Evolutionary conservation across 2,113 vertebrate genomes (phyloP).

Genomic region (Archilochus colubris): DNA sequence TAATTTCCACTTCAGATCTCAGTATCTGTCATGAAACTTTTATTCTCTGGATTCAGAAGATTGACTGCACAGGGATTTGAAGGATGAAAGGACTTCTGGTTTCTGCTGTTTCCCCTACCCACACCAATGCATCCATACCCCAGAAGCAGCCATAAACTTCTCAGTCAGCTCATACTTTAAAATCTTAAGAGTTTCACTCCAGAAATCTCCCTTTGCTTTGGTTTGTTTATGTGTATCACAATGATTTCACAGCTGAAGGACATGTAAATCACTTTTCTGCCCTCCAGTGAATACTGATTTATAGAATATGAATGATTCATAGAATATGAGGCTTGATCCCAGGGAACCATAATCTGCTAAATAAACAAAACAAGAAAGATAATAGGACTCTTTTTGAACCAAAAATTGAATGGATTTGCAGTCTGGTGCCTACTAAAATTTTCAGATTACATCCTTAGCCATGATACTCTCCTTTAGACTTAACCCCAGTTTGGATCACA

Average conservation of each 20-base stretch:
- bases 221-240: not conserved
- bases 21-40: not conserved
- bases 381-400: fast-evolving
- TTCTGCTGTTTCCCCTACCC: not conserved
- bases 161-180: not conserved
- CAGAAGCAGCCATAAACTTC: not conserved
- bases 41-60: not conserved
- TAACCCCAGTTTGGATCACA: not conserved
- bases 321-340: not conserved
- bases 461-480: not conserved
- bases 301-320: not conserved
- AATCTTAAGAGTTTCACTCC: not conserved
- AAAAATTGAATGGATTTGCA: not conserved
- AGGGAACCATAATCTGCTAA: not conserved
- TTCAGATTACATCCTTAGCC: not conserved
- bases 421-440: not conserved
- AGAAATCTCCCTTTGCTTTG: not conserved
- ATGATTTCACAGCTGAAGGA: not conserved
- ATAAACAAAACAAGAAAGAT: not conserved
- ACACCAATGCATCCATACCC: not conserved
- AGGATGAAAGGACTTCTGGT: not conserved
- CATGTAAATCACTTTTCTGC: not conserved
- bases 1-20: not conserved
- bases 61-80: not conserved
- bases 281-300: not conserved